Percentiles rank a stretch among this genome's conserved stretches.
Conservation (phyloP, 2,888 invertebrate genomes). For the Onchidella celtica region DNA sequence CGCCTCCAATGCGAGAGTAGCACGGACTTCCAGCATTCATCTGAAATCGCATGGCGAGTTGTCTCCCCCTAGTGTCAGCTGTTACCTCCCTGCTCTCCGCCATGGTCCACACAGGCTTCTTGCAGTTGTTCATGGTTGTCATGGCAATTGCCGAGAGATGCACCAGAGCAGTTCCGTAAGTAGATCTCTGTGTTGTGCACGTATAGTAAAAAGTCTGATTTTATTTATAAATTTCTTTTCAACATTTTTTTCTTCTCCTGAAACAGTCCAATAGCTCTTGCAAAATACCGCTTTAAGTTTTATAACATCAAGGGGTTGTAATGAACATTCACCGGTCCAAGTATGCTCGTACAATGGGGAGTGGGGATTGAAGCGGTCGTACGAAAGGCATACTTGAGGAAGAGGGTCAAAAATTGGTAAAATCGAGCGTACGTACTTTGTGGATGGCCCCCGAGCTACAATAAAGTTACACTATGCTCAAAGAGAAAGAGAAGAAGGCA, state of each 20-base stretch:
- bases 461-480: too few species aligned
- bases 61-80: neutral
- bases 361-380: too few species aligned
- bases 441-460: too few species aligned
- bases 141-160: slow-evolving; percentile 40
- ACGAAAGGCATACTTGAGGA: too few species aligned
- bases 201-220: too few species aligned
- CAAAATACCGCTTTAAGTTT: neutral
- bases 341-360: too few species aligned
- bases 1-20: neutral
- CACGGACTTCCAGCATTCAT: neutral
- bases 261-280: too few species aligned
- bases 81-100: neutral
- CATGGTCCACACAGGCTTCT: slow-evolving; percentile 28
- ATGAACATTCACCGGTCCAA: too few species aligned
- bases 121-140: slow-evolving; percentile 32
- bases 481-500: too few species aligned
- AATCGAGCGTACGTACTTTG: too few species aligned
- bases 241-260: neutral
- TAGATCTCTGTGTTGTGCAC: neutral
- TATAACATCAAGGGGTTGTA: too few species aligned
- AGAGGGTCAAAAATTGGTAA: too few species aligned
- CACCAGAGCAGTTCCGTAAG: slow-evolving; percentile 46
- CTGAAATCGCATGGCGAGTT: slow-evolving; percentile 13
- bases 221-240: neutral